Base-by-base conservation (phyloP, 2,888 invertebrate species). In the Leptinotarsa juncta region DNA sequence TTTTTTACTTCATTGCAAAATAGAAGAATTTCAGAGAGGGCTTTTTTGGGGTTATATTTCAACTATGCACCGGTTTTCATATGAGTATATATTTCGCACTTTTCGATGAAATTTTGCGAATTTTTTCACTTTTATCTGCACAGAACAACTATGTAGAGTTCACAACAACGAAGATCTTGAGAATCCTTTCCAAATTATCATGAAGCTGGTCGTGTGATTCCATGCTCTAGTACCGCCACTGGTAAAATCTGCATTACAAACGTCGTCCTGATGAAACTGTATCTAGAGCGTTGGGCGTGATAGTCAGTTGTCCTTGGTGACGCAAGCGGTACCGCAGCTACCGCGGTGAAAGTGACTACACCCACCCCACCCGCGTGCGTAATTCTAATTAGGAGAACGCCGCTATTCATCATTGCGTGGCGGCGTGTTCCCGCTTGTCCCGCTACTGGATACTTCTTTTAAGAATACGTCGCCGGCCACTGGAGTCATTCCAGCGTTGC, bases 281-380 rank as follows among this genome's bases (percentile, higher is more conserved):
- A 77, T 72, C 77, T 75, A 72, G 78, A 77, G 75, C 72, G 77
- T 50, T 78, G 80, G 80, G 78, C 77, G 82, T 80, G 80, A 78
- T 78, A 77, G 79, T 79, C 76, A 78, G 77, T 80, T 82, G 83
- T 83, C 83, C 84, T 84, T 84, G 83, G 81, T 81, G 82, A 83
- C 82, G 83, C 82, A 81, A 84, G 78, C 78, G 72, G 77, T 80
- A 74, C 78, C 78, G 74, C 69, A 75, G 82, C 82, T 83, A 71
- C 73, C 70, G 81, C 79, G 82, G 84, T 84, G 84, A 84, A 84
- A 84, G 84, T 84, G 83, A 81, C 80, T 81, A 83, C 84, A 84
- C 84, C 84, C 84, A 84, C 84, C 84, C 84, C 84, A 80, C 83
- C 84, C 83, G 79, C 81, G 75, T 81, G 82, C 82, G 81, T 83